Evolutionary conservation across 2,113 vertebrate species (phyloP), one percentile per base, ranked within the genome.

Genomic region (Crotophaga sulcirostris): DNA sequence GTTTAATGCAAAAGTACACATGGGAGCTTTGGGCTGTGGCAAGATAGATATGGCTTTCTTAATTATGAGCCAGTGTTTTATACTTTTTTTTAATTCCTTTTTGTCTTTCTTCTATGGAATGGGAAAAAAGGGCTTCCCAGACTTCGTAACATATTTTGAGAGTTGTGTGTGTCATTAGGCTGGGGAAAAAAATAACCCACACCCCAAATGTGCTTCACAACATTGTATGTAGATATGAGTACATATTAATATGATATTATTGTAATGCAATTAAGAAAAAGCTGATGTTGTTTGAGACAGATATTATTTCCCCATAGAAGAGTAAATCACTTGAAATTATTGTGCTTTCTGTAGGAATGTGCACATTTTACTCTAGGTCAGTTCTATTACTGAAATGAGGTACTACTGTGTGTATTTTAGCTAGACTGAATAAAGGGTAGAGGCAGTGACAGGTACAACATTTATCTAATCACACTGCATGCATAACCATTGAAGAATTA

Each of bases 321-420:
- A 93, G 76, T 94, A 96, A 97, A 97, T 97, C 93, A 96, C 87
- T 96, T 96, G 88, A 67, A 95, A 97, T 96, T 94, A 95, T 87
- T 95, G 73, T 74, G 87, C 45, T 93, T 97, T 95, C 86, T 87
- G 54, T 88, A 88, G 75, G 94, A 97, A 87, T 92, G 91, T 92
- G 73, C 84, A 82, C 93, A 86, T 94, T 96, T 96, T 77, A 89
- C 62, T 92, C 80, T 55, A 75, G 87, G 89, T 96, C 92, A 95
- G 68, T 44, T 78, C 67, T 94, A 52, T 78, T 92, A 92, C 92
- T 89, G 81, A 84, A 94, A 95, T 89, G 82, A 97, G 91, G 82
- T 70, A 51, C 76, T 56, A 38, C 89, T 79, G 5, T 85, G 86
- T 77, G 6, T 85, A 84, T 95, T 93, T 90, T 93, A 89, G n/a